These are phyloP conservation scores for Allolobophora icterica DNA, from an alignment of 2,888 invertebrate species.

Conservation along the genomic window DNA sequence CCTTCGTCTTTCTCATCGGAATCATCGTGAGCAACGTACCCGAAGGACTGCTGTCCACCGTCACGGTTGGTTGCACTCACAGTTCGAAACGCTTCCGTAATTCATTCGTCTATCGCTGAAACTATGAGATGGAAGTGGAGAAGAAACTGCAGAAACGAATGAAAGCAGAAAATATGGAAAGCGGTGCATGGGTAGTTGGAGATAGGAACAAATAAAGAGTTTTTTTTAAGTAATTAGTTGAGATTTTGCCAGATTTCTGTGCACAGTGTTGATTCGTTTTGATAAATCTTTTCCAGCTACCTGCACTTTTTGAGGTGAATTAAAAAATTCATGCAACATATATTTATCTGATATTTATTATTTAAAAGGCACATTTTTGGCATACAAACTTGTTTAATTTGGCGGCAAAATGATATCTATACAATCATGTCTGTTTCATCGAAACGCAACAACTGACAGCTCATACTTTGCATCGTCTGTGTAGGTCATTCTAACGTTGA, in stretches of 20 bases:
- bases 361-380: no score
- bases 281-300: no score
- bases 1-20: slow-evolving; percentile 38
- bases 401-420: no score
- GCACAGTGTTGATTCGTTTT: no score
- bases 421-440: background rate
- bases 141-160: background rate
- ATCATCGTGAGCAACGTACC: slow-evolving; percentile 40
- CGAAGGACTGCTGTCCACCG: slow-evolving; percentile 37
- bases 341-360: no score
- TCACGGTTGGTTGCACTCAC: slow-evolving; percentile 32
- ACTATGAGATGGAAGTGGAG: background rate
- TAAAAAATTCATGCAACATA: no score
- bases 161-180: background rate
- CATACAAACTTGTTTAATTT: no score
- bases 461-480: background rate
- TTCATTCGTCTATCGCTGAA: background rate
- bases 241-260: no score
- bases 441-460: background rate
- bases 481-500: slow-evolving; percentile 87
- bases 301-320: no score
- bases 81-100: background rate
- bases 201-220: background rate
- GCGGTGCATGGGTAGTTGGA: background rate
- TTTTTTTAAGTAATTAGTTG: no score